Base-by-base conservation (phyloP, 1,140 invertebrate species). In the Andrena cerasifolii region DNA sequence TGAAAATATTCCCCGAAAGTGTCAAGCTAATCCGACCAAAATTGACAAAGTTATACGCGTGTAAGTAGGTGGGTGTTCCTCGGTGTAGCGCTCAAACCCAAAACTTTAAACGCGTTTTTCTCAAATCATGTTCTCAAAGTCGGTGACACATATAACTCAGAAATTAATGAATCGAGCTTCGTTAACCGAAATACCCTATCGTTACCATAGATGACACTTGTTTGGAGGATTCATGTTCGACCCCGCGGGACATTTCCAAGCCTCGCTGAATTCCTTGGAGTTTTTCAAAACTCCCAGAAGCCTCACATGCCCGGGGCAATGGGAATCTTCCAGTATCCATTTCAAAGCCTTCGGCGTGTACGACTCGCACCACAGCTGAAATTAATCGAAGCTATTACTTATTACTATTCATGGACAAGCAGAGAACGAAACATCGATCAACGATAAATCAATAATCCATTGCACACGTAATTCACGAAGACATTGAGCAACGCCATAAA, bases 211-310 rank as follows among this genome's bases (percentile, higher is more conserved):
- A 58, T 94, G 93, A 92, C 98, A 99, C 88, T 94, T 95, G 74
- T 96, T 95, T 4, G 93, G 88, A 0, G 98, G 98, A 93, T 99
- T 99, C 97, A 99, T 98, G 0, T 91, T 92, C 0, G 95, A 94
- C 12, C 95, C 96, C 1, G 88, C 82, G 0, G 94, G 94, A 92
- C 98, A 99, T 1, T 95, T 94, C 93, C 96, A 99, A 3, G 95
- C 95, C 59, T 94, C 89, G 0, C 96, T 94, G 90, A 99, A 99
- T 76, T 98, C 97, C 53, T 94, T 90, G 0, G 96, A 97, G 90
- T 99, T 99, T 54, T 95, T 95, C 3, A 99, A 90, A 0, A 96
- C 95, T 0, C 97, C 98, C 54, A 95, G 94, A 0, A 99, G 95
- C 58, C 98, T 94, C 87, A 96, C 95, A 84, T 94, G 93, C 7